Conservation (phyloP, 2,888 invertebrate species). For the Drosophila histrio region DNA sequence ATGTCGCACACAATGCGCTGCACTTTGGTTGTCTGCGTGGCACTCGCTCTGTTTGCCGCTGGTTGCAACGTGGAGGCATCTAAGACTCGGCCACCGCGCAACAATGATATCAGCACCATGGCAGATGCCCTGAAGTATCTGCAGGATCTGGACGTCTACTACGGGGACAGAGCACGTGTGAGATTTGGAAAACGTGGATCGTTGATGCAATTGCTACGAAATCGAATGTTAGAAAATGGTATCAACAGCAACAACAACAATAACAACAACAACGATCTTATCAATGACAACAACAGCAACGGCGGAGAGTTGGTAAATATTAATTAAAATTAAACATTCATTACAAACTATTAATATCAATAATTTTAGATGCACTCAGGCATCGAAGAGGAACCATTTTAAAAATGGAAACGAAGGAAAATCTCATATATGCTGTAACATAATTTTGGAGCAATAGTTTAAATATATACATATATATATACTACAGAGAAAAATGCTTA, state of each 20-base stretch:
- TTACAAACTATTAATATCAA: not conserved
- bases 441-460: conserved; percentile 67
- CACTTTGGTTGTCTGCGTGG: conserved; percentile 64
- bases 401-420: conserved; percentile 14
- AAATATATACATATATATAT: conserved; percentile 28
- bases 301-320: conserved; percentile 60
- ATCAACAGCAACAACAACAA: conserved; percentile 35
- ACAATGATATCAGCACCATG: conserved; percentile 86
- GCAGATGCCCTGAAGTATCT: conserved; percentile 88
- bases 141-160: conserved; percentile 88
- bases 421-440: conserved; percentile 24
- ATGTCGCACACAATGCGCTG: conserved; percentile 68
- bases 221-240: conserved; percentile 72
- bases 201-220: conserved; percentile 73
- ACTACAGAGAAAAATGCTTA: too few relatives aligned
- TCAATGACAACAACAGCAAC: conserved; percentile 50
- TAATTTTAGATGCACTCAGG: conserved; percentile 44
- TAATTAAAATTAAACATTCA: not conserved
- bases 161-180: conserved; percentile 88
- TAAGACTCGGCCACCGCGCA: conserved; percentile 83
- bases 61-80: conserved; percentile 74
- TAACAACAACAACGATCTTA: conserved; percentile 49
- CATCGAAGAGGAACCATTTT: conserved; percentile 60
- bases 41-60: conserved; percentile 62
- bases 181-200: conserved; percentile 83